A percentile compares a stretch with the other conserved stretches of the same genome.
These are phyloP conservation scores for Aegotheles bennettii DNA, from an alignment of 2,113 vertebrate genomes.

Conservation along the genomic window DNA sequence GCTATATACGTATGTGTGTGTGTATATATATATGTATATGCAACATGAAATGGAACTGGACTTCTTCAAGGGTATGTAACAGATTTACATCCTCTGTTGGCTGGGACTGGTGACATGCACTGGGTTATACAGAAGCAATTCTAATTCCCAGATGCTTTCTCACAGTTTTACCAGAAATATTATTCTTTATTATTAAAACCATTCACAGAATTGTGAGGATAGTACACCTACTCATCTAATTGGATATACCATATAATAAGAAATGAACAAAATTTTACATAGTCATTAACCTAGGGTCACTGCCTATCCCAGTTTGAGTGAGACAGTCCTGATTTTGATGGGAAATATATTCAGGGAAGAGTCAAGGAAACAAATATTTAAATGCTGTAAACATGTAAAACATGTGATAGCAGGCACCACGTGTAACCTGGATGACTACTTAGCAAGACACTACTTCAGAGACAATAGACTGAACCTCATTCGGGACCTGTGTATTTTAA, in stretches of 20 bases:
- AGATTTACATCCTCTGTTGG: not conserved
- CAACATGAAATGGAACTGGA: not conserved
- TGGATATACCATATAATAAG: not conserved
- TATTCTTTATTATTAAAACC: not conserved
- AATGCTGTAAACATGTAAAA: not conserved
- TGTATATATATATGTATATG: no score
- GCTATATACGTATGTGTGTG: not conserved
- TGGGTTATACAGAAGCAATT: not conserved
- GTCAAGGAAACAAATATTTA: not conserved
- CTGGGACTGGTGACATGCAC: not conserved
- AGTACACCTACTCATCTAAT: not conserved
- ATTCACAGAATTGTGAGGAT: not conserved
- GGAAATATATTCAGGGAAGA: not conserved
- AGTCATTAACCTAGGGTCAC: not conserved
- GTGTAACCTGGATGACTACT: accelerated
- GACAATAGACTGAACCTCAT: not conserved
- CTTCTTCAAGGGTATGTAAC: not conserved
- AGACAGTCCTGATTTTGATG: not conserved
- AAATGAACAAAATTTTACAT: not conserved
- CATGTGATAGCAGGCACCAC: not conserved
- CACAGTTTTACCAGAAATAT: not conserved
- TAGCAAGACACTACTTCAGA: not conserved
- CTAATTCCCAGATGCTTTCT: not conserved
- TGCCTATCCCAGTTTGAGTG: not conserved
- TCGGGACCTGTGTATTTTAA: not conserved